Evolutionary conservation across 2,797 vertebrate genomes (phyloP).

Genomic region (Muraenolepis orangiensis): DNA sequence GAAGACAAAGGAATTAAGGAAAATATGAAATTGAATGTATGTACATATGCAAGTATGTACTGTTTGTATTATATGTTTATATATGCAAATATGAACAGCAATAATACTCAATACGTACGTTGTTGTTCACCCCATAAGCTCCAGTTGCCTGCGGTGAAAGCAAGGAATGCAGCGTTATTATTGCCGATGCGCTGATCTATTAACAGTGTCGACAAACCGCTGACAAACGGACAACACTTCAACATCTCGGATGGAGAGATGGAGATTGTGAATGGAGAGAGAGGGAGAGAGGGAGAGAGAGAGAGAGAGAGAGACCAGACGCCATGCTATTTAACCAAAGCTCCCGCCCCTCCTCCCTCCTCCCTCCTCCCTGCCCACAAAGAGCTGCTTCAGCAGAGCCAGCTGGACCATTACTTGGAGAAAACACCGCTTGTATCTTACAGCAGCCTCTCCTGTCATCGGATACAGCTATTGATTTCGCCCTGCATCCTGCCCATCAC

Average conservation of each 20-base stretch:
- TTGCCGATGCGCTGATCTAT: background rate
- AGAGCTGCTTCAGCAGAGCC: slow-evolving; percentile 59
- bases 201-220: slow-evolving; percentile 21
- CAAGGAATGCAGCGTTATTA: slow-evolving; percentile 29
- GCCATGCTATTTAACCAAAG: slow-evolving; percentile 20
- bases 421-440: slow-evolving; percentile 34
- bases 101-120: slow-evolving; percentile 85
- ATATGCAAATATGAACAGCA: background rate
- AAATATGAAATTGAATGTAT: background rate
- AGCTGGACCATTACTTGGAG: slow-evolving; percentile 29
- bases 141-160: slow-evolving; percentile 88
- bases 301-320: slow-evolving; percentile 8
- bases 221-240: slow-evolving; percentile 20
- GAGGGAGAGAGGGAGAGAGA: slow-evolving; percentile 20
- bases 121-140: slow-evolving; percentile 96
- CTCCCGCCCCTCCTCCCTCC: slow-evolving; percentile 10
- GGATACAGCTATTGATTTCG: slow-evolving; percentile 58
- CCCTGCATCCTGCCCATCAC: too few relatives aligned
- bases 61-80: too few relatives aligned
- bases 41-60: background rate
- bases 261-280: slow-evolving; percentile 31
- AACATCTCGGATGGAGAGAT: slow-evolving; percentile 15
- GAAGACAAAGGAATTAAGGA: background rate
- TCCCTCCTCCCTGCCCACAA: slow-evolving; percentile 24
- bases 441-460: slow-evolving; percentile 45